phyloP scores from a whole-genome alignment of 2,797 vertebrate genomes.

The Sebastes steindachneri region DNA sequence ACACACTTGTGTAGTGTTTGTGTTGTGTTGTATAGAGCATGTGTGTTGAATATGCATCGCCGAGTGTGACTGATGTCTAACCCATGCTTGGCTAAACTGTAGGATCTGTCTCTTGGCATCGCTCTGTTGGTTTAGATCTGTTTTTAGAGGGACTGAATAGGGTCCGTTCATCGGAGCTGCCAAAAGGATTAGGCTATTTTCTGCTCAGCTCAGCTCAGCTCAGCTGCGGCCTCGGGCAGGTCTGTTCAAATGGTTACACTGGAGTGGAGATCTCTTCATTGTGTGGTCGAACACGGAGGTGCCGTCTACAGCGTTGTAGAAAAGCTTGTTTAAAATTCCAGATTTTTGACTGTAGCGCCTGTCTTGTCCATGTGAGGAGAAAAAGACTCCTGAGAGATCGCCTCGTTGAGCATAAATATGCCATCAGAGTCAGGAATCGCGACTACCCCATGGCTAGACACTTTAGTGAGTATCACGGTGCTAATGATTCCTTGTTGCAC shows the following conservation, averaged over 20 bases:
- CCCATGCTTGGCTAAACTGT: constrained; percentile 48
- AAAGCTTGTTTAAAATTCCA: constrained; percentile 4
- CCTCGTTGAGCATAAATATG: too few species aligned
- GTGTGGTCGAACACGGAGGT: constrained; percentile 30
- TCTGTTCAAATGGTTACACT: constrained; percentile 63
- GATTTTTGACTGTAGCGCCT: neutral
- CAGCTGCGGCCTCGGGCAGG: constrained; percentile 72
- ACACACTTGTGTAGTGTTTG: constrained; percentile 16
- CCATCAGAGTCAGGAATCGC: too few species aligned
- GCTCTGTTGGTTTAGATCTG: constrained; percentile 58
- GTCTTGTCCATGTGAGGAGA: too few species aligned
- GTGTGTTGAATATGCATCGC: constrained; percentile 36
- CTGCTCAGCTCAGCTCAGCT: constrained; percentile 65
- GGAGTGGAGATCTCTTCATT: constrained; percentile 52
- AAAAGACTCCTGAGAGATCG: too few species aligned
- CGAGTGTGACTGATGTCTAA: constrained; percentile 50
- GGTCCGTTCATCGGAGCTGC: constrained; percentile 60
- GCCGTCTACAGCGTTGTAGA: constrained; percentile 1
- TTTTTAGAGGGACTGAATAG: constrained; percentile 63
- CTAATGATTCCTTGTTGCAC: too few species aligned
- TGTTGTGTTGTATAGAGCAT: constrained; percentile 7
- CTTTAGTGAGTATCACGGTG: too few species aligned
- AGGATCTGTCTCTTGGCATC: constrained; percentile 42
- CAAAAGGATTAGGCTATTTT: constrained; percentile 82
- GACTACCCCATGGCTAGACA: too few species aligned